Evolutionary conservation across 2,888 invertebrate species (phyloP), one percentile per base, ranked within the genome.

Genomic region (Silvanus unidentatus): DNA sequence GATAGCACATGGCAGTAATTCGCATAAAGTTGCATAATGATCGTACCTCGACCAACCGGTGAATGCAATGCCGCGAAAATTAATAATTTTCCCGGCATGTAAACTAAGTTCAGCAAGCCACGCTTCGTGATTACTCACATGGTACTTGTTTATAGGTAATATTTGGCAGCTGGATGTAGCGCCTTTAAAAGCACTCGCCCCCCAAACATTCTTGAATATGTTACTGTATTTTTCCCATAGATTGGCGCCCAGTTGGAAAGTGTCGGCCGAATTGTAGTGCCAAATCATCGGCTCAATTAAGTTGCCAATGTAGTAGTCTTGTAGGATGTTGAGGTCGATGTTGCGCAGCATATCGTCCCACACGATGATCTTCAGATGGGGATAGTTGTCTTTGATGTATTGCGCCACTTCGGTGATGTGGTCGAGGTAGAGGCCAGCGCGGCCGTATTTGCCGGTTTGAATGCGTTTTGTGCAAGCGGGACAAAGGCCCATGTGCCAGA

Each of bases 261-360:
- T 72, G 32, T 79, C 78, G 39, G 73, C 68, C 0, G 75, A 62
- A 54, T 76, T 78, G 62, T 85, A 85, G 53, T 82, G 76, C 84
- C 85, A 86, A 16, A 84, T 70, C 69, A 86, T 84, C 1, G 82
- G 84, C 57, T 82, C 78, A 0, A 84, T 77, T 40, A 80, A 68
- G 15, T 75, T 74, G 1, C 79, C 78, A 3, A 84, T 63, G 16
- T 77, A 74, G 59, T 77, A 80, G 39, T 78, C 84, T 82, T 68
- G 47, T 59, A 59, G 35, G 38, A 47, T 15, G 43, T 76, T 73
- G 39, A 72, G 59, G 47, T 74, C 73, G 38, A 81, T 77, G 10
- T 75, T 70, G 55, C 91, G 74, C 44, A 91, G 70, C 90, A 92
- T 91, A 62, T 92, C 92, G 63, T 92, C 91, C 91, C 92, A 92